Percentiles rank a stretch among this genome's conserved stretches.
Evolutionary conservation across 1,140 invertebrate genomes (phyloP).

Genomic region (Zaprionus taronus): DNA sequence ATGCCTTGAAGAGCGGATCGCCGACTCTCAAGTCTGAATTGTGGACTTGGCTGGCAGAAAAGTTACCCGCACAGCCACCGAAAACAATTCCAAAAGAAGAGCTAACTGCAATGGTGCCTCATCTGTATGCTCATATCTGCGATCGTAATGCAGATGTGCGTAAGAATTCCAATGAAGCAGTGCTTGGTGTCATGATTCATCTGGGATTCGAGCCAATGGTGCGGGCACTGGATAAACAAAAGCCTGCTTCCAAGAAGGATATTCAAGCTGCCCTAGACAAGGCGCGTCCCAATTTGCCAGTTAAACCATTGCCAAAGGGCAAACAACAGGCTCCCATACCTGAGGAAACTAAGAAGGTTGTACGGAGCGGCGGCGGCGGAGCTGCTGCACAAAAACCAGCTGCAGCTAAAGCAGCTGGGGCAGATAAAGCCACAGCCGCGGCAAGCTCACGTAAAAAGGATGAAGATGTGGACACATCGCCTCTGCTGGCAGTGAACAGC

Average conservation of each 20-base stretch:
- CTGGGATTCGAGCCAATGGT: conserved; percentile 93
- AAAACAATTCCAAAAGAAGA: conserved; percentile 93
- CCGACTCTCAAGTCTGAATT: conserved; percentile 92
- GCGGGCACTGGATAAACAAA: conserved; percentile 92
- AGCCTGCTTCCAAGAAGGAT: conserved; percentile 93
- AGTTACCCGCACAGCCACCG: conserved; percentile 89
- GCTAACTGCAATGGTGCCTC: conserved; percentile 90
- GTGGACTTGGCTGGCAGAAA: conserved; percentile 93
- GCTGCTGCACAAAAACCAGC: conserved; percentile 83
- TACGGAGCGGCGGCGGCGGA: conserved; percentile 85
- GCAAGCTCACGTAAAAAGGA: conserved; percentile 89
- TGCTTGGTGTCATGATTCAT: conserved; percentile 97
- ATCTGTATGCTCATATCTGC: conserved; percentile 93
- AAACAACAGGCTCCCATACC: conserved; percentile 84
- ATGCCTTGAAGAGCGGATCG: conserved; percentile 93
- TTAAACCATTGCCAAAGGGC: conserved; percentile 90
- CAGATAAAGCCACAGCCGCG: conserved; percentile 83
- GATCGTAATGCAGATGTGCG: conserved; percentile 96
- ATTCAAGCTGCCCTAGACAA: conserved; percentile 94
- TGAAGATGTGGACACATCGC: conserved; percentile 93
- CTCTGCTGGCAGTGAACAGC: conserved; percentile 92
- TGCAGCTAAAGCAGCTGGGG: conserved; percentile 84
- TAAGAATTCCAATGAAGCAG: conserved; percentile 94
- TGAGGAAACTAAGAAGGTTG: conserved; percentile 86
- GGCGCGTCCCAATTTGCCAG: conserved; percentile 92